Evolutionary conservation across 2,113 vertebrate genomes (phyloP).

Genomic region (Arizona elegans): DNA sequence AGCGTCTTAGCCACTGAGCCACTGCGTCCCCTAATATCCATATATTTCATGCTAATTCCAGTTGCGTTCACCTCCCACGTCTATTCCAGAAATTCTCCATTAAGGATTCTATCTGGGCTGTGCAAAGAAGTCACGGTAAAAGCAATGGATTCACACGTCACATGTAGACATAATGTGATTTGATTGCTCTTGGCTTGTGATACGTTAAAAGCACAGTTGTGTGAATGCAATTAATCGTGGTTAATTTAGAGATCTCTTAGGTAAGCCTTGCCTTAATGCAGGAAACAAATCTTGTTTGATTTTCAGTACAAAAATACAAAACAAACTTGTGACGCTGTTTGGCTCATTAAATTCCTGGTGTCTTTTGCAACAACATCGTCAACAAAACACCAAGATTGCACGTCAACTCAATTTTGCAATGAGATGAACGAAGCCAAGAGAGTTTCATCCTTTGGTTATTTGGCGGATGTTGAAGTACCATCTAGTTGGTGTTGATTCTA

Average conservation of each 20-base stretch:
- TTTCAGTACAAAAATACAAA: not conserved
- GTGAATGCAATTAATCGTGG: not conserved
- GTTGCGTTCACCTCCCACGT: not conserved
- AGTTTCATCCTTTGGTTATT: not conserved
- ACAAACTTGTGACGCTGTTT: not conserved
- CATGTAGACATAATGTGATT: not conserved
- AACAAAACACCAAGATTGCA: not conserved
- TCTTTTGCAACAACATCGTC: not conserved
- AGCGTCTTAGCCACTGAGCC: no score
- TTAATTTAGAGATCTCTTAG: not conserved
- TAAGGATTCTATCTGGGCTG: not conserved
- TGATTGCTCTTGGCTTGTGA: not conserved
- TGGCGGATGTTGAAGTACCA: not conserved
- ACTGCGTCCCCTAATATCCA: not conserved
- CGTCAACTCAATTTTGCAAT: not conserved
- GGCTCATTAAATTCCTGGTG: not conserved
- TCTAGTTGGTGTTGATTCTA: not conserved
- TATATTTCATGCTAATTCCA: not conserved
- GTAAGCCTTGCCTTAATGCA: not conserved
- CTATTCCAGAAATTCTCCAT: not conserved
- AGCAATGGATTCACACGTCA: not conserved
- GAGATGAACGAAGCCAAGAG: not conserved
- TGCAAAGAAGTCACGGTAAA: not conserved
- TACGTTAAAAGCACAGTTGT: not conserved
- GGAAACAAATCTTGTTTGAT: not conserved